Evolutionary conservation across 2,113 vertebrate species (phyloP), one percentile per base, ranked within the genome.

Genomic region (Lasiurus borealis): DNA sequence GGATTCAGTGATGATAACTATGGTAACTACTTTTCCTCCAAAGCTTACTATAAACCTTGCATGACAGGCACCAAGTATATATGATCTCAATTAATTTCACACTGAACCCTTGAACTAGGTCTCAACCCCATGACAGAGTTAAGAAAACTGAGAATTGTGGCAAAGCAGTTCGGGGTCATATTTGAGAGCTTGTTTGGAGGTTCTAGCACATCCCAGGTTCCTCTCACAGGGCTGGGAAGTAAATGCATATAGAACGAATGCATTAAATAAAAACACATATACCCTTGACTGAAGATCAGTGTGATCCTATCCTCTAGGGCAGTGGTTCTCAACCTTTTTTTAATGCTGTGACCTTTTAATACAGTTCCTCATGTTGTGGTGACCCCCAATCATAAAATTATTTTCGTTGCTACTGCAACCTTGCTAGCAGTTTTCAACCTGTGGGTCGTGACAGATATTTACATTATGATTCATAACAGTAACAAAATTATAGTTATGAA

Each of bases 201-300:
- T 62, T 62, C 59, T 62, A 62, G 59, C 23, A 91, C 14, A 85
- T 66, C 34, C 19, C 21, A 66, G 40, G 10, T 44, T 94, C 25
- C 69, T 59, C 50, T 62, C 29, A 23, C 1, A 68, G 64, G 31
- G 77, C 48, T 84, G 66, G 40, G 31, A 31, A 93, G 15, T 85
- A 82, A 80, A 89, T 75, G 64, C 62, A 95, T 88, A 78, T 6
- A 78, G 81, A 87, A 69, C n/a, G 71, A 59, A 75, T 25, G 5
- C 68, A 57, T 68, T 93, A 90, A 95, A 94, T 64, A 84, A 73
- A 69, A 84, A 91, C n/a, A 95, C 59, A 62, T 62, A 59, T 59
- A 27, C 59, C 59, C 25, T 62, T 62, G 59, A 62, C 25, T 62
- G 4, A 62, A 62, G 59, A 62, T 62, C 9, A 1, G 59, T 11